Evolutionary conservation across 2,797 vertebrate genomes (phyloP).

Genomic region (Chaetophractus vellerosus): DNA sequence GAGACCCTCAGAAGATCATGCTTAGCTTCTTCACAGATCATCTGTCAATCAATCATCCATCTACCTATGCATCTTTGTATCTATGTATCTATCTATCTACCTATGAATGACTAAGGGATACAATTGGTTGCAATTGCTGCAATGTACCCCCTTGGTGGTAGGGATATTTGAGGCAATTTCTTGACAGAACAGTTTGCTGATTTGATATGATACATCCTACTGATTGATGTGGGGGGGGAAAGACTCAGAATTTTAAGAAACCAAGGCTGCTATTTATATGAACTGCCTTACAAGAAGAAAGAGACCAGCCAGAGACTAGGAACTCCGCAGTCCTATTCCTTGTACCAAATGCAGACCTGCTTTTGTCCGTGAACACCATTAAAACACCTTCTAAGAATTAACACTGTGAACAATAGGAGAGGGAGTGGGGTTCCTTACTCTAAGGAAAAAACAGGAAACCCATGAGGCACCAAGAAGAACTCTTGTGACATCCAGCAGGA

Average conservation of each 20-base stretch:
- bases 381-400: neutral
- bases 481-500: neutral
- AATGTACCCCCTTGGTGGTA: neutral
- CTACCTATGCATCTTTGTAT: neutral
- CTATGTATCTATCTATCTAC: neutral
- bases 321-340: neutral
- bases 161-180: neutral
- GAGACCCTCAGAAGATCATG: neutral
- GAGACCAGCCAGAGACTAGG: neutral
- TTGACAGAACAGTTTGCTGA: neutral
- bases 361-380: neutral
- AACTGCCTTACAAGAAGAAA: neutral
- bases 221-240: neutral
- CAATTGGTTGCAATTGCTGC: neutral
- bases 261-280: neutral
- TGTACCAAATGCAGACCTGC: neutral
- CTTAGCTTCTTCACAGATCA: neutral
- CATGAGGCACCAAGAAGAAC: neutral
- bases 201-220: constrained; percentile 1
- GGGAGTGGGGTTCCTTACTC: neutral
- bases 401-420: neutral
- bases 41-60: neutral
- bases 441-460: neutral
- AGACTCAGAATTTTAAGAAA: neutral
- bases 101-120: neutral